Conservation (phyloP, 2,113 vertebrate genomes). For the Hystrix cristata region DNA sequence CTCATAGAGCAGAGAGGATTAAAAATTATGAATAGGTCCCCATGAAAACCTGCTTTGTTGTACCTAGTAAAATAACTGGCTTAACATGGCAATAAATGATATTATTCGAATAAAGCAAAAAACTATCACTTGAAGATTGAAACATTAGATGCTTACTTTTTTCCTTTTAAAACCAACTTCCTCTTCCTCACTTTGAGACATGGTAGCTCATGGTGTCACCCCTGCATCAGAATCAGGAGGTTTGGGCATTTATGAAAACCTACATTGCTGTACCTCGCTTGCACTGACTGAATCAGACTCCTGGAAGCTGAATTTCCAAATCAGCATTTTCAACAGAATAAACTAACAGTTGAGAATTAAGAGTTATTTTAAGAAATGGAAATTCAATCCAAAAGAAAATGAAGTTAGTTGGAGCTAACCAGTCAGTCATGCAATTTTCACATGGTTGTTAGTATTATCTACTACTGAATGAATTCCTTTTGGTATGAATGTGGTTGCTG, state of each 20-base stretch:
- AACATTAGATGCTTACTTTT: background rate
- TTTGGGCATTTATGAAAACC: background rate
- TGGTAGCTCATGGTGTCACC: background rate
- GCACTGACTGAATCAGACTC: background rate
- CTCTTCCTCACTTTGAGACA: background rate
- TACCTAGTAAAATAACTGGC: background rate
- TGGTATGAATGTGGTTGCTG: background rate
- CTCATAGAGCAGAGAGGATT: background rate
- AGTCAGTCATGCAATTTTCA: background rate
- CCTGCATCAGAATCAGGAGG: background rate
- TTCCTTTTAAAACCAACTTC: background rate
- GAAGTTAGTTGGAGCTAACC: background rate
- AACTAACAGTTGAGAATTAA: background rate
- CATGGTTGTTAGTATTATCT: background rate
- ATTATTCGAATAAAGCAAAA: background rate
- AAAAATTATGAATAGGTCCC: background rate
- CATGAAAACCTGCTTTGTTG: background rate
- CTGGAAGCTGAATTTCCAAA: background rate
- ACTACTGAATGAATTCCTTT: background rate
- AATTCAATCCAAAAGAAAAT: background rate
- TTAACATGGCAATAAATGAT: background rate
- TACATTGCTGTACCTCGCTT: accelerated
- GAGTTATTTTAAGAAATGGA: background rate
- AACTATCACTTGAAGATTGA: background rate
- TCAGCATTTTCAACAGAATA: background rate